Percentiles rank a stretch among this genome's conserved stretches.
These are phyloP conservation scores for Elachura formosa DNA, from an alignment of 2,113 vertebrate genomes.

Conservation along the genomic window DNA sequence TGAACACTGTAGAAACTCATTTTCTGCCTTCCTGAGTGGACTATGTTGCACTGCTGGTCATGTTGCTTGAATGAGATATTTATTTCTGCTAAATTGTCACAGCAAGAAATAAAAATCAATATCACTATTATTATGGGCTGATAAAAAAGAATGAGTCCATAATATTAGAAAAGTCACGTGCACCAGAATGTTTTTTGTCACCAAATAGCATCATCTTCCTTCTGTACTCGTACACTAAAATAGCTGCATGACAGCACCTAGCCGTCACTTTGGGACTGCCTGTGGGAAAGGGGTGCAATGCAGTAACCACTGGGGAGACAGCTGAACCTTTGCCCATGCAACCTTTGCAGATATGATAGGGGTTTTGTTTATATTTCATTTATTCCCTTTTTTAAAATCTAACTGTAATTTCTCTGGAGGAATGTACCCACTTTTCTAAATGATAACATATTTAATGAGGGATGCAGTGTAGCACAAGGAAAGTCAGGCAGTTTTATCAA, in stretches of 20 bases:
- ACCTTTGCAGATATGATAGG: neutral
- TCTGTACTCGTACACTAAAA: neutral
- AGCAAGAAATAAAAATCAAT: neutral
- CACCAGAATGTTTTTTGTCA: neutral
- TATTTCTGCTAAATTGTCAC: neutral
- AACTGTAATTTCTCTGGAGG: neutral
- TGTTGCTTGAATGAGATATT: accelerated
- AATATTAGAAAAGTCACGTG: neutral
- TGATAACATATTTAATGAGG: neutral
- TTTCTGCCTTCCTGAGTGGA: neutral
- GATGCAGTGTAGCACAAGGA: neutral
- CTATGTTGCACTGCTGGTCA: neutral
- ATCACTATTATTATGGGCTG: neutral
- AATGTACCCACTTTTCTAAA: neutral
- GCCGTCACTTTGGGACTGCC: accelerated
- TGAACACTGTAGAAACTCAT: neutral
- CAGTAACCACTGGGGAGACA: neutral
- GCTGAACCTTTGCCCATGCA: neutral
- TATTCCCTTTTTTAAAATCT: neutral
- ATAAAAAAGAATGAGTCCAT: neutral
- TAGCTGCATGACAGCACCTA: neutral
- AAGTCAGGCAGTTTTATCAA: neutral
- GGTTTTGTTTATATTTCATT: neutral
- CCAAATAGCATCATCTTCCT: neutral
- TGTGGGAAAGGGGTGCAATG: neutral